Evolutionary conservation across 2,113 vertebrate species (phyloP).

Genomic region (Elephas maximus): DNA sequence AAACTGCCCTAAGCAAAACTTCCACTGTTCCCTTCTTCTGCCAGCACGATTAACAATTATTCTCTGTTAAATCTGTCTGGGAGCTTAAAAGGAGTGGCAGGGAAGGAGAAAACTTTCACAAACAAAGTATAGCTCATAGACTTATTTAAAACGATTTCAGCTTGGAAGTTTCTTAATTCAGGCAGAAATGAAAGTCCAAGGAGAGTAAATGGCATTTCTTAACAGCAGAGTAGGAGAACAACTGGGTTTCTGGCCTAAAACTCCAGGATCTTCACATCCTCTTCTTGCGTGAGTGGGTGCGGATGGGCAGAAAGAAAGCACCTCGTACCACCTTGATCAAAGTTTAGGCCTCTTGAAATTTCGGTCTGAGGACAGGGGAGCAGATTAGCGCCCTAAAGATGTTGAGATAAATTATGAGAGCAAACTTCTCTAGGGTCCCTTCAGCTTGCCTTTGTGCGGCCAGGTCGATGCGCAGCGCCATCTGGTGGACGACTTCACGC

Average conservation of each 20-base stretch:
- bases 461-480: slow-evolving; percentile 61
- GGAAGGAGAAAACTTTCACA: background rate
- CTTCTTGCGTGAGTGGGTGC: background rate
- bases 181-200: background rate
- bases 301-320: background rate
- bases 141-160: slow-evolving; percentile 5
- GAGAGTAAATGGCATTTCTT: background rate
- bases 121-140: background rate
- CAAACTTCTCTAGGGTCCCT: background rate
- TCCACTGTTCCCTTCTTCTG: background rate
- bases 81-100: background rate
- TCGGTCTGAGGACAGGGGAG: background rate
- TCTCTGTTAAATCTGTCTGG: background rate
- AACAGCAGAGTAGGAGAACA: background rate
- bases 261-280: background rate
- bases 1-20: background rate
- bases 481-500: slow-evolving; percentile 65
- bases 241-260: slow-evolving; percentile 41
- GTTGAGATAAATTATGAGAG: background rate
- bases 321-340: background rate
- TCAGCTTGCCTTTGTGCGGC: background rate
- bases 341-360: background rate
- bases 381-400: background rate
- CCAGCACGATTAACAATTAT: background rate
- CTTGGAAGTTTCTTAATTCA: slow-evolving; percentile 34